Conservation (phyloP, 1,140 invertebrate genomes). For the Drosophila parabipectinata region DNA sequence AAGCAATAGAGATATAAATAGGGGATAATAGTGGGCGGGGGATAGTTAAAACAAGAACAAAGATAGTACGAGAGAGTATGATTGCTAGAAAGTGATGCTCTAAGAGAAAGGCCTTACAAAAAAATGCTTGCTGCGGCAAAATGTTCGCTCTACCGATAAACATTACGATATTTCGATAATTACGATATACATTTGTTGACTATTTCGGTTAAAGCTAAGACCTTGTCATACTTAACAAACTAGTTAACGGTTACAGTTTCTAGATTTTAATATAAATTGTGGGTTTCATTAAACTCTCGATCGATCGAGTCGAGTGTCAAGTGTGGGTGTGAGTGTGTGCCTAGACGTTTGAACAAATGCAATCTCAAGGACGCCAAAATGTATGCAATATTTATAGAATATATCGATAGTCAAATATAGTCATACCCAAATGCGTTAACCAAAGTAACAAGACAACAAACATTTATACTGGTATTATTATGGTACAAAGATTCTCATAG, state of each 20-base stretch:
- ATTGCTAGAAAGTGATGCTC: conserved; percentile 57
- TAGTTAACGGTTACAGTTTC: conserved; percentile 68
- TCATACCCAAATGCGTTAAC: conserved; percentile 78
- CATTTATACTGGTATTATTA: conserved; percentile 62
- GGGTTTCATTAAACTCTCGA: conserved; percentile 21
- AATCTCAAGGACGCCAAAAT: conserved; percentile 72
- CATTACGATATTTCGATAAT: conserved; percentile 43
- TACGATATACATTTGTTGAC: conserved; percentile 52
- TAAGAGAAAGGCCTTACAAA: conserved; percentile 62
- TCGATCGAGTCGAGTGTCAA: conserved; percentile 11
- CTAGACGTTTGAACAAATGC: conserved; percentile 72
- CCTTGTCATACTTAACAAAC: conserved; percentile 72
- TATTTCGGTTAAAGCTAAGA: conserved; percentile 65
- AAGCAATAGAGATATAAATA: conserved; percentile 6
- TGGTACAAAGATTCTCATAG: conserved; percentile 65
- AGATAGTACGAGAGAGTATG: conserved; percentile 34
- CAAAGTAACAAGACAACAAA: conserved; percentile 79
- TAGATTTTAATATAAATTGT: conserved; percentile 33
- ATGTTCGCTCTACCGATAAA: conserved; percentile 62
- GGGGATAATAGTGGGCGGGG: background rate
- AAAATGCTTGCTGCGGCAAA: conserved; percentile 64
- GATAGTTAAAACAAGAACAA: conserved; percentile 17
- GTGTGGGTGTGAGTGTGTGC: conserved; percentile 39
- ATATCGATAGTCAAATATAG: conserved; percentile 60
- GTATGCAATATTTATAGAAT: conserved; percentile 69